Conservation (phyloP, 2,113 vertebrate species). For the Accipiter virgatus region DNA sequence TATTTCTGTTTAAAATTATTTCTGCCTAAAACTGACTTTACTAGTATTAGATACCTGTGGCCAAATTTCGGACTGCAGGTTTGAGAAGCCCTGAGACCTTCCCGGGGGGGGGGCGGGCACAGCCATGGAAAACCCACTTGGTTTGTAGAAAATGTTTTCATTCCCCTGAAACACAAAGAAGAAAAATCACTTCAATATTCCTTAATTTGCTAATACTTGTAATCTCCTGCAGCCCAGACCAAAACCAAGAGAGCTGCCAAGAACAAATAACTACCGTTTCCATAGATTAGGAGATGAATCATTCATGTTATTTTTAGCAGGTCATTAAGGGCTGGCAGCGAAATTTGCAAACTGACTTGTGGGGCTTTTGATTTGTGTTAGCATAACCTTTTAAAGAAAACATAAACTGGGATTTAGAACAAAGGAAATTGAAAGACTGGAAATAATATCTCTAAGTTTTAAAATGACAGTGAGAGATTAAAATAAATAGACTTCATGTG, state of each 20-base stretch:
- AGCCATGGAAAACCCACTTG: not conserved
- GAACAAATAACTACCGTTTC: conserved; percentile 4
- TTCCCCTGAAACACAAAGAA: not conserved
- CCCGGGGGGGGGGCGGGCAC: rapidly evolving
- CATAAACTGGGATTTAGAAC: not conserved
- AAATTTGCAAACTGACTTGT: not conserved
- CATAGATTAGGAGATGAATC: conserved; percentile 32
- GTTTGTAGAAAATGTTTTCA: not conserved
- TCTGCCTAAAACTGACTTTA: not conserved
- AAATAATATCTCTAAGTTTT: not conserved
- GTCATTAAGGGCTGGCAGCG: conserved; percentile 22
- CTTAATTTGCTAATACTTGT: not conserved
- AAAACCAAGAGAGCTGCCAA: not conserved
- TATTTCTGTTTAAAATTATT: not conserved
- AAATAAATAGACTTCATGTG: not conserved
- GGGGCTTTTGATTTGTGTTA: not conserved
- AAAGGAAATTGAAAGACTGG: not conserved
- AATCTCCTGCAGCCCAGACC: not conserved
- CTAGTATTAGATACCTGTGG: rapidly evolving
- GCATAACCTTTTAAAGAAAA: not conserved
- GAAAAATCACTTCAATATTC: not conserved
- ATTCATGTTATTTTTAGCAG: conserved; percentile 40
- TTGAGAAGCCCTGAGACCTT: not conserved
- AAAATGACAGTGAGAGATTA: not conserved
- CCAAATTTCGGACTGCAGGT: not conserved